Conservation (phyloP, 2,797 vertebrate species). For the Tarsius wallacei region DNA sequence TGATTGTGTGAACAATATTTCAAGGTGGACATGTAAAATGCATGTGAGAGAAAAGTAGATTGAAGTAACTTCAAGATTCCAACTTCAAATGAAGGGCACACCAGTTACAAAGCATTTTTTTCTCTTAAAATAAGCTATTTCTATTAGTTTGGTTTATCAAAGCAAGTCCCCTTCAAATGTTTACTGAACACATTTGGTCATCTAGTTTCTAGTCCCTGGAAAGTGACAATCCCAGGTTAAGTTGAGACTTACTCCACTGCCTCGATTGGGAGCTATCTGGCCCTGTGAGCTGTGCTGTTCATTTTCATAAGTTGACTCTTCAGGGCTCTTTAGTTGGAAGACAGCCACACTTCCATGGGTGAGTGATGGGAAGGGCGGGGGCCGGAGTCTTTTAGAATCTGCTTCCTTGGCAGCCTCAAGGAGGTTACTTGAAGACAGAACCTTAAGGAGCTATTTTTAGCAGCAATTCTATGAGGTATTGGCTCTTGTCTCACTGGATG, state of each 20-base stretch:
- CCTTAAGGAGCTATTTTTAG: neutral
- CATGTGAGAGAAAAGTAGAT: conserved; percentile 24
- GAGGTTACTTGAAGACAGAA: neutral
- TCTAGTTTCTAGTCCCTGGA: neutral
- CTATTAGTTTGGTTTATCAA: neutral
- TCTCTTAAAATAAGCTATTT: neutral
- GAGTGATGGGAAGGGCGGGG: neutral
- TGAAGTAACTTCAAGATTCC: conserved; percentile 35
- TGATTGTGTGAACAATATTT: conserved; percentile 62
- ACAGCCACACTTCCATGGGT: neutral
- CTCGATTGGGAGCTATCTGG: neutral
- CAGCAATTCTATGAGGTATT: neutral
- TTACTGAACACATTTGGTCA: neutral
- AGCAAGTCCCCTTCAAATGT: neutral
- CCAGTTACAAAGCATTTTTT: neutral
- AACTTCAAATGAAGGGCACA: conserved; percentile 32
- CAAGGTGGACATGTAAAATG: conserved; percentile 6
- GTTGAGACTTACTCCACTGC: no score
- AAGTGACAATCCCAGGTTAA: neutral
- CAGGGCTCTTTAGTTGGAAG: neutral
- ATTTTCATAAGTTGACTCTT: neutral
- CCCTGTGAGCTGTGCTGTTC: neutral
- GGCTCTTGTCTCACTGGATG: neutral
- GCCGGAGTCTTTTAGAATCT: neutral
- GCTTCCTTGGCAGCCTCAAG: neutral